Percentiles rank a stretch among this genome's conserved stretches.
phyloP scores from a whole-genome alignment of 92 coral and sea anemone species.

The Phenganax subtilis region DNA sequence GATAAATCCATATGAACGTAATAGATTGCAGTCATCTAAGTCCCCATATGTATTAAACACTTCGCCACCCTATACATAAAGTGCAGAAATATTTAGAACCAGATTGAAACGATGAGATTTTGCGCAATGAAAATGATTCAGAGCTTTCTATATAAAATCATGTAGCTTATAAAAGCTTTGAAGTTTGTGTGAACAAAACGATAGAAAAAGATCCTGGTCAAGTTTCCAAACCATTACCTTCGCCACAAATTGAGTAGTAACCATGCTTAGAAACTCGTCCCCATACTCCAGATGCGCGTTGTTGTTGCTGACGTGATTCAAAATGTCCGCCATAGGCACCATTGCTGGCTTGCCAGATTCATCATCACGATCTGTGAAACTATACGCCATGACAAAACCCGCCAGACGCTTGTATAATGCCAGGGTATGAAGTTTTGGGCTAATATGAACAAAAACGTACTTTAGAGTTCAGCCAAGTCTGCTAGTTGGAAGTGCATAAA shows the following conservation, averaged over 20 bases:
- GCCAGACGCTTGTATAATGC: conserved; percentile 85
- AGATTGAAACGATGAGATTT: too few species aligned
- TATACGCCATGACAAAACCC: conserved; percentile 97
- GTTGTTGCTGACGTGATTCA: conserved; percentile 82
- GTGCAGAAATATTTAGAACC: background rate
- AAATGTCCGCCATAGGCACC: conserved; percentile 99
- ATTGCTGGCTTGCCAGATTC: conserved; percentile 61
- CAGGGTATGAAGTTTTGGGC: conserved; percentile 59
- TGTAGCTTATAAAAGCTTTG: too few species aligned
- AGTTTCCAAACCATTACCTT: conserved; percentile 47
- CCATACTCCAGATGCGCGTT: conserved; percentile 96
- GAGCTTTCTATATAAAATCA: too few species aligned
- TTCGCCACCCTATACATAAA: conserved; percentile 37
- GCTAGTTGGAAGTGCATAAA: background rate
- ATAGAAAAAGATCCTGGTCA: too few species aligned
- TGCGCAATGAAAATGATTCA: too few species aligned
- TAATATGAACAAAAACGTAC: conserved; percentile 25
- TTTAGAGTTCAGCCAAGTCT: background rate
- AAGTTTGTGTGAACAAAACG: too few species aligned
- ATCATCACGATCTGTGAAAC: conserved; percentile 72
- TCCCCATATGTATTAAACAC: conserved; percentile 52
- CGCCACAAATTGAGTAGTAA: conserved; percentile 61
- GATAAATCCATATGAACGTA: conserved; percentile 51
- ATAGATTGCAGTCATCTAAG: conserved; percentile 40
- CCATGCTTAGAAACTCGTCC: conserved; percentile 67